A percentile compares a stretch with the other conserved stretches of the same genome.
phyloP scores from a whole-genome alignment of 2,888 invertebrate genomes.

The Muscina levida region DNA sequence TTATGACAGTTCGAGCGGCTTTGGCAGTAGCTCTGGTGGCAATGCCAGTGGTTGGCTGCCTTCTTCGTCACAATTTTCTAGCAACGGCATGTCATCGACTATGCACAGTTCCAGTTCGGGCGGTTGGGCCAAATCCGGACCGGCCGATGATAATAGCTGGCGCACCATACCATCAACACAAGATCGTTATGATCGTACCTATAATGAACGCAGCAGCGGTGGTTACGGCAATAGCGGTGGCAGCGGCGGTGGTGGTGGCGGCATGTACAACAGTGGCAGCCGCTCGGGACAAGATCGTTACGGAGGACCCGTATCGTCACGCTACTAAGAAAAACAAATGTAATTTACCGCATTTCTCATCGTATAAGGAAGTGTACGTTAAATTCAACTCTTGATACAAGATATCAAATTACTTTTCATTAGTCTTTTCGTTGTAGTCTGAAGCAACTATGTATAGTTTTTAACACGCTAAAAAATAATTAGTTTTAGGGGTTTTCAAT shows the following conservation, averaged over 20 bases:
- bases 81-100: constrained; percentile 76
- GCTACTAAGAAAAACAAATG: constrained; percentile 68
- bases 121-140: constrained; percentile 75
- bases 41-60: constrained; percentile 71
- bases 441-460: neutral
- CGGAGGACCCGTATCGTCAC: constrained; percentile 76
- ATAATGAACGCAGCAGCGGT: constrained; percentile 79
- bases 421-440: constrained; percentile 12
- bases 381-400: constrained; percentile 9
- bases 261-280: constrained; percentile 73
- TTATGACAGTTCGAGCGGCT: constrained; percentile 75
- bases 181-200: constrained; percentile 79
- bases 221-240: constrained; percentile 71
- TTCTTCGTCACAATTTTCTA: constrained; percentile 73
- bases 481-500: too few species aligned
- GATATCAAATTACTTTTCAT: constrained; percentile 20
- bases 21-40: constrained; percentile 70
- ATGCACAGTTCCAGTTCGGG: constrained; percentile 72
- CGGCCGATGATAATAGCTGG: constrained; percentile 75
- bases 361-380: constrained; percentile 28
- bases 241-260: constrained; percentile 67
- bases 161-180: constrained; percentile 75
- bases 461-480: too few species aligned
- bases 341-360: neutral
- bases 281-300: constrained; percentile 78